phyloP scores from a whole-genome alignment of 2,888 invertebrate genomes.

The Loripinus fragilis region DNA sequence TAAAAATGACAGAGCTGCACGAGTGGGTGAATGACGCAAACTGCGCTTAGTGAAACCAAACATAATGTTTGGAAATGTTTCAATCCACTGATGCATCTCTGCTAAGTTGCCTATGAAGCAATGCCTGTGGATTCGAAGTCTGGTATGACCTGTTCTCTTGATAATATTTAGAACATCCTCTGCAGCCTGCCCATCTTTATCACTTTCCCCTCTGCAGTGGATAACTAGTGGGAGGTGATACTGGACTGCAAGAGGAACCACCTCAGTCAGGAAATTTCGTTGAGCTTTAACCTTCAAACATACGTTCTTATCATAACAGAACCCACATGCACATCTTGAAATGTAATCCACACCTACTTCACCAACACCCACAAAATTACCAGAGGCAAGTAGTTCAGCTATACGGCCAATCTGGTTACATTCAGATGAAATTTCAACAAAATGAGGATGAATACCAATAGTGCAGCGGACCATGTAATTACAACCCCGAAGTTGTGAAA shows the following conservation, averaged over 20 bases:
- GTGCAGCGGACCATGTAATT: not conserved
- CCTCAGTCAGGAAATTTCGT: not conserved
- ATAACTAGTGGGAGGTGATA: not conserved
- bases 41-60: conserved; percentile 4
- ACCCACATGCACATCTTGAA: not conserved
- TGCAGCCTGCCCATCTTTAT: conserved; percentile 1
- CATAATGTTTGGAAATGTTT: not conserved
- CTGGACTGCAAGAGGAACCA: not conserved
- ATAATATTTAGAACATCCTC: not conserved
- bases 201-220: conserved; percentile 12
- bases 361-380: not conserved
- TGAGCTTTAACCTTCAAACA: not conserved
- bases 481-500: not conserved
- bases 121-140: conserved; percentile 7
- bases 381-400: not conserved
- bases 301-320: not conserved
- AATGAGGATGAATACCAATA: conserved; percentile 9
- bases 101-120: conserved; percentile 6
- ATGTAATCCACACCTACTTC: conserved; percentile 6
- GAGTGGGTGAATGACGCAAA: not conserved
- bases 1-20: conserved; percentile 1
- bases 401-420: not conserved
- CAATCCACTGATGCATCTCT: conserved; percentile 9
- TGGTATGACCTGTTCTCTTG: not conserved
- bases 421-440: not conserved